These are phyloP conservation scores for Azorinus chamasolen DNA, from an alignment of 2,888 invertebrate species.

Conservation along the genomic window DNA sequence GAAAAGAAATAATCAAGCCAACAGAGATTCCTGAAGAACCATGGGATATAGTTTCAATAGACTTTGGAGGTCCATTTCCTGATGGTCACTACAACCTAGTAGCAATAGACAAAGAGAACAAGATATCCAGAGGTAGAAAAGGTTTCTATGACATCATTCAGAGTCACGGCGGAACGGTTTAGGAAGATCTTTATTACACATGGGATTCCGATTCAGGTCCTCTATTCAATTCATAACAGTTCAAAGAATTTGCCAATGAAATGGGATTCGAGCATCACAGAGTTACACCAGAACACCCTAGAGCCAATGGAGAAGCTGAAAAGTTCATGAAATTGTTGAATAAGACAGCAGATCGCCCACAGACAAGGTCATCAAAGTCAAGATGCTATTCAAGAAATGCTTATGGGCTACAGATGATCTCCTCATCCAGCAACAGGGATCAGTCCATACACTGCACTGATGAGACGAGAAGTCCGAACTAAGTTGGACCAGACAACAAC, in stretches of 20 bases:
- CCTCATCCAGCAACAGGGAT: constrained; percentile 2
- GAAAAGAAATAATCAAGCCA: constrained; percentile 29
- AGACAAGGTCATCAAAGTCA: constrained; percentile 1
- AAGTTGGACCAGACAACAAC: neutral
- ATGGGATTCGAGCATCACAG: too few species aligned
- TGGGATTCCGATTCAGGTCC: constrained; percentile 49
- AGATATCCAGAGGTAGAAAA: constrained; percentile 31
- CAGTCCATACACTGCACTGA: neutral
- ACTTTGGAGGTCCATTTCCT: too few species aligned
- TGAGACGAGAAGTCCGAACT: constrained; percentile 5
- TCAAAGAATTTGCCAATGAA: constrained; percentile 43
- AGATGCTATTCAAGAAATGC: neutral
- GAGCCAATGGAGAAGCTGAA: too few species aligned
- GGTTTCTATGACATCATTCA: constrained; percentile 20
- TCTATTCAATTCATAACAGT: constrained; percentile 44
- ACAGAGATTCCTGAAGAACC: constrained; percentile 29
- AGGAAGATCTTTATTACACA: constrained; percentile 42
- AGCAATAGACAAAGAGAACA: constrained; percentile 2
- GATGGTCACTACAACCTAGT: too few species aligned
- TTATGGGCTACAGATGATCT: constrained; percentile 7
- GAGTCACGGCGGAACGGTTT: constrained; percentile 6
- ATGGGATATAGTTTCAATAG: too few species aligned
- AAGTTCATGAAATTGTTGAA: constrained; percentile 28
- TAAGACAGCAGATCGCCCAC: constrained; percentile 8
- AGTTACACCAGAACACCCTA: too few species aligned